Base-by-base conservation (phyloP, 2,888 invertebrate genomes). In the Epinotia nisella region DNA sequence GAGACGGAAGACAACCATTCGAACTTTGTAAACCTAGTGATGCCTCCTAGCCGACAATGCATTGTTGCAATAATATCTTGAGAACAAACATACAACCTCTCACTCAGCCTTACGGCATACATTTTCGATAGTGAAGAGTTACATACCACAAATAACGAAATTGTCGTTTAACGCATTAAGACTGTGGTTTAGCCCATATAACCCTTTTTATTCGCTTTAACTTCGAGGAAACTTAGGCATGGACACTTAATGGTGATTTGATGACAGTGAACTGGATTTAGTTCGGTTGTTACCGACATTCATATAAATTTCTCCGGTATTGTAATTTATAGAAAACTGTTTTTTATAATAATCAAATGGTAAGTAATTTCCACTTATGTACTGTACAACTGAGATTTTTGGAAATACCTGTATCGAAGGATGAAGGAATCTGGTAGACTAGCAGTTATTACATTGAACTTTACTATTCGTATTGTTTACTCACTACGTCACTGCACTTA, bases 141-240 rank as follows among this genome's bases (percentile, higher is more conserved):
- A 67, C 15, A 21, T 41, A 15, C n/a, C 41, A 49, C 17, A 49
- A 62, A 24, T 3, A 53, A 65, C 35, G n/a, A 39, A 55, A 11
- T 35, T 11, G 35, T 9, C 49, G 11, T 21, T 64, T 5, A 71
- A 59, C 21, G 24, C 71, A 65, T 66, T 66, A 71, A 65, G 53
- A 15, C 21, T 53, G 71, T 45, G 71, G 71, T 29, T 60, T 60
- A 35, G 15, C 65, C 60, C 41, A 19, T 53, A 59, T 53, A 39
- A 60, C 35, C 19, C 53, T 67, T 71, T 71, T 66, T 71, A 60
- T 66, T 66, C 49, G 29, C 3, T 53, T 66, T 65, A 41, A 59
- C n/a, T 59, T 24, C 51, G 15, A 60, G 35, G 3, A 15, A 9
- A 53, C 19, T 60, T 9, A 15, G 21, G 29, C 51, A 41, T 41